Conservation (phyloP, 2,113 vertebrate genomes). For the Anseranas semipalmata region DNA sequence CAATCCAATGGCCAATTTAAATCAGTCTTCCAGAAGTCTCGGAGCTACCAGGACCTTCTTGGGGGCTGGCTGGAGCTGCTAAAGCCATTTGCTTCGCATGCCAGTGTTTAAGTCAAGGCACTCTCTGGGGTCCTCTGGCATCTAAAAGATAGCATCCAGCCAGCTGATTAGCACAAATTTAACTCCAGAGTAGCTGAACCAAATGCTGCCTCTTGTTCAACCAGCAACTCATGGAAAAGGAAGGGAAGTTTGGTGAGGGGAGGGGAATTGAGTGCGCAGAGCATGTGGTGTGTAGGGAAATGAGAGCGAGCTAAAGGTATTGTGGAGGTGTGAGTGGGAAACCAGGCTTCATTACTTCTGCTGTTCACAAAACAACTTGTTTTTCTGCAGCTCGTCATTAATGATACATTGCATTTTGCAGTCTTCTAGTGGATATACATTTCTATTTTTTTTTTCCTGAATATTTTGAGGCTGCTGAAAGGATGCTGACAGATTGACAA, state of each 20-base stretch:
- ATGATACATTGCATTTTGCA: slow-evolving; percentile 21
- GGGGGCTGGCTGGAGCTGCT: background rate
- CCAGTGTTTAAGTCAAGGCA: background rate
- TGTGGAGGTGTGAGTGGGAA: slow-evolving; percentile 73
- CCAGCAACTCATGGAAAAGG: background rate
- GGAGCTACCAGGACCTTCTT: background rate
- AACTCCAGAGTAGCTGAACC: background rate
- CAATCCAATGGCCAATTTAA: slow-evolving; percentile 18
- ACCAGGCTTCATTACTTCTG: slow-evolving; percentile 43
- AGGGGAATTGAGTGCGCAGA: background rate
- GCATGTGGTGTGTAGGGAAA: slow-evolving; percentile 69
- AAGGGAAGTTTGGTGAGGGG: background rate
- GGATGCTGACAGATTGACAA: background rate
- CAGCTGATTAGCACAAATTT: background rate
- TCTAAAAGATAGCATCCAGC: background rate
- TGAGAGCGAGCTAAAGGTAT: slow-evolving; percentile 41
- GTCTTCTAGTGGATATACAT: background rate
- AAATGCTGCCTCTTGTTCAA: background rate
- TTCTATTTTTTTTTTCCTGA: background rate
- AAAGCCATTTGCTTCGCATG: background rate
- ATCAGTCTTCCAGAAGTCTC: slow-evolving; percentile 23
- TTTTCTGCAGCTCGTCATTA: slow-evolving; percentile 43
- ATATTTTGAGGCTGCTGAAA: background rate
- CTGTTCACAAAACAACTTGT: slow-evolving; percentile 48
- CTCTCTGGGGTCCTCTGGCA: background rate